Conservation (phyloP, 1,140 invertebrate species). For the Asbolus verrucosus region DNA sequence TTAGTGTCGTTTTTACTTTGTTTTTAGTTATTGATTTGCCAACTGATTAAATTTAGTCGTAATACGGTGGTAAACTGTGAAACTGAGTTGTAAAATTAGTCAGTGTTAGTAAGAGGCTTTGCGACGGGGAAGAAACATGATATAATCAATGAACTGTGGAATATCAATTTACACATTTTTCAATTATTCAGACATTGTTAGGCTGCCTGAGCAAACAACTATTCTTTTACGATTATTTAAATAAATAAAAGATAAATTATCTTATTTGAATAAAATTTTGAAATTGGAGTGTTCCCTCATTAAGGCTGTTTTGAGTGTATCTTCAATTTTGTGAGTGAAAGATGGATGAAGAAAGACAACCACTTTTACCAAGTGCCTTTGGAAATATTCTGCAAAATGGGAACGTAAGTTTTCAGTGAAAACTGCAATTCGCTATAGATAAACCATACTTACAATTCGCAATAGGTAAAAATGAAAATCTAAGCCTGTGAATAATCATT, state of each 20-base stretch:
- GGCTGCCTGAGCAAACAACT: conserved; percentile 6
- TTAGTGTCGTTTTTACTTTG: no score
- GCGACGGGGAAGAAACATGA: conserved; percentile 39
- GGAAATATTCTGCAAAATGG: not conserved
- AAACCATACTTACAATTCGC: no score
- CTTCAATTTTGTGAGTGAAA: not conserved
- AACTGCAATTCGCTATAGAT: no score
- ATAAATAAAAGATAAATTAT: conserved; percentile 36
- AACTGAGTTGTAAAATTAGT: not conserved
- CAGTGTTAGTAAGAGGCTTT: conserved; percentile 45
- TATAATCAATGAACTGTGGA: conserved; percentile 44
- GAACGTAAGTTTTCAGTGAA: conserved; percentile 12
- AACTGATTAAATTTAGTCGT: not conserved
- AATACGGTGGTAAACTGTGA: not conserved
- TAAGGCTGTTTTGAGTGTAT: conserved; percentile 10
- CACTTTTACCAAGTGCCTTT: conserved; percentile 10
- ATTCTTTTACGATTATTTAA: conserved; percentile 29
- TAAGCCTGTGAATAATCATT: no score
- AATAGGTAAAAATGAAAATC: no score
- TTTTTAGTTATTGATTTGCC: no score
- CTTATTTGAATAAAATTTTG: conserved; percentile 19
- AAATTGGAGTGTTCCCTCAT: no score
- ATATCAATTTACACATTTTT: conserved; percentile 44
- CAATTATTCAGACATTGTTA: conserved; percentile 8
- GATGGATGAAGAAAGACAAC: conserved; percentile 39